Conservation (phyloP, 2,888 invertebrate genomes). For the Pollenia amentaria region DNA sequence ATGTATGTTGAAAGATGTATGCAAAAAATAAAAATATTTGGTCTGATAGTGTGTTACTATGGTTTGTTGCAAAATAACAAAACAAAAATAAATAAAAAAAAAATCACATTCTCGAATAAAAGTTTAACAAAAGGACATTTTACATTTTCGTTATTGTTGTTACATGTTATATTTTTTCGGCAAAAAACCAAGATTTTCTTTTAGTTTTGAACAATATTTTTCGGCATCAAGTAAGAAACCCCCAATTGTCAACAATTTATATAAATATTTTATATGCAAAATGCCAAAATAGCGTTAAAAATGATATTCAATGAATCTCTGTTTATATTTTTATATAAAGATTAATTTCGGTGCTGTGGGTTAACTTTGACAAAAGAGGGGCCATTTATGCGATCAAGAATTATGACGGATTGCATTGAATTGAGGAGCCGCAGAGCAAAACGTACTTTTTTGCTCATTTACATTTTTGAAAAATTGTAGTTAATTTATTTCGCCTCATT, state of each 20-base stretch:
- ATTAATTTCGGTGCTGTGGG: neutral
- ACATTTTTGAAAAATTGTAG: too few relatives aligned
- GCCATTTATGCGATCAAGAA: too few relatives aligned
- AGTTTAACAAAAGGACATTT: conserved; percentile 36
- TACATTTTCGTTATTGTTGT: conserved; percentile 47
- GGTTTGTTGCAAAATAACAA: conserved; percentile 22
- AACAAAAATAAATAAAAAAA: neutral
- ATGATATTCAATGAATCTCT: conserved; percentile 34
- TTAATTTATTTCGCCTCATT: too few relatives aligned
- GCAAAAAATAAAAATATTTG: conserved; percentile 43
- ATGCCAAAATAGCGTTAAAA: conserved; percentile 25
- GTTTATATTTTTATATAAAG: conserved; percentile 16
- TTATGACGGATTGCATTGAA: too few relatives aligned
- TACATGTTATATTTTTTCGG: conserved; percentile 25
- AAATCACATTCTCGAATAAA: neutral
- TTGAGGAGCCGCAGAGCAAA: too few relatives aligned
- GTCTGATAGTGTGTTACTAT: conserved; percentile 54
- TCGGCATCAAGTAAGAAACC: conserved; percentile 23
- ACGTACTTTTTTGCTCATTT: too few relatives aligned
- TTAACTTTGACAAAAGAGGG: neutral
- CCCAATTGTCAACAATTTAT: conserved; percentile 60
- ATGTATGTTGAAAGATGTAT: neutral
- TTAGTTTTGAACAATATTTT: conserved; percentile 17
- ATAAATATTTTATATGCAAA: conserved; percentile 36
- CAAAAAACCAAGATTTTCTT: conserved; percentile 28